Base-by-base conservation (phyloP, 2,113 vertebrate genomes). In the Phalacrocorax aristotelis region DNA sequence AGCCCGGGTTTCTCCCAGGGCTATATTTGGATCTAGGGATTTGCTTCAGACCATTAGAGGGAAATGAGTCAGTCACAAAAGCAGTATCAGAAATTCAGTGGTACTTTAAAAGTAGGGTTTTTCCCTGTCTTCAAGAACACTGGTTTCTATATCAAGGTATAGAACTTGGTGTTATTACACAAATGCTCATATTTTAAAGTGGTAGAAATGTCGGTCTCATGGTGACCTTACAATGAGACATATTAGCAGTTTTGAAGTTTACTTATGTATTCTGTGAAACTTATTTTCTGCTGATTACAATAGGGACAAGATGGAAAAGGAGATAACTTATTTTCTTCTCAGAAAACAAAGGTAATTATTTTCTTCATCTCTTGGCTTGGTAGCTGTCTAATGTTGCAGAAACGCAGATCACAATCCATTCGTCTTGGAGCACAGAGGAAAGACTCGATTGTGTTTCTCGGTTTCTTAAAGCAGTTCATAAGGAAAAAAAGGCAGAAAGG, bases 1-100 rank as follows among this genome's bases (percentile, higher is more conserved):
- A 89, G 48, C 65, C 80, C 66, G 36, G 49, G 34, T 57, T 83
- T 84, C 76, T 94, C 91, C 42, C 74, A 60, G 55, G n/a, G 66
- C 78, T 87, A 0, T 80, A 49, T 83, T 93, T 95, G 83, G 36
- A 87, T 91, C 36, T 46, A 72, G 87, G 49, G 70, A 44, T 70
- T 95, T 94, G 36, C 19, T 85, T 72, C 87, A 85, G 66, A 82
- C 46, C 34, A 51, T 72, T 91, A 55, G 30, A 87, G 55, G 30
- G 48, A 93, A 96, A 84, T 82, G 57, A 93, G 44, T 87, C 52
- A 52, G 52, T 84, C 48, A 49, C 30, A 87, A 83, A 97, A 78
- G 21, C 22, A 49, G 27, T 49, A 6, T 49, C 40, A 78, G 79
- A 92, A 92, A 82, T 85, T 54, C 34, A 79, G 44, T 32, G 57